phyloP scores from a whole-genome alignment of 2,113 vertebrate species.

The Osmerus mordax region DNA sequence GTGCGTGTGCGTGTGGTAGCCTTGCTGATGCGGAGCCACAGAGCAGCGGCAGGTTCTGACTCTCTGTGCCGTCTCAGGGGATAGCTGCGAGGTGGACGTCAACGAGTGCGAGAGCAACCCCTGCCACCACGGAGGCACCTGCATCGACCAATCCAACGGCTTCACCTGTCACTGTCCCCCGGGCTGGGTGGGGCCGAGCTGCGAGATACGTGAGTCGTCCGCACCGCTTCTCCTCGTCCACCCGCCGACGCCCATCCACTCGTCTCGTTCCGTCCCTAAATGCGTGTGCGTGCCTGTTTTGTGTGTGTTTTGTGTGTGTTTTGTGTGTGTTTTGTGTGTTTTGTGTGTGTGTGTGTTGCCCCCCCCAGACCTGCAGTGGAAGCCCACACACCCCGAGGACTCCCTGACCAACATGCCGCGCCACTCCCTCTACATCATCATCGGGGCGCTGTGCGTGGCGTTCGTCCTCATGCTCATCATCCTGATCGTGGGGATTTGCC shows the following conservation, averaged over 20 bases:
- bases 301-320: neutral
- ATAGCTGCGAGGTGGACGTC: constrained; percentile 87
- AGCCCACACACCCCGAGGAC: constrained; percentile 87
- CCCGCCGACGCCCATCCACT: constrained; percentile 3
- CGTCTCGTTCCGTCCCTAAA: neutral
- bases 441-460: constrained; percentile 92
- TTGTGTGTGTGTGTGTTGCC: constrained; percentile 19
- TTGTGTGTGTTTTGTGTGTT: neutral
- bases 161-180: constrained; percentile 91
- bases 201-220: constrained; percentile 92
- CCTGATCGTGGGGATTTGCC: constrained; percentile 96
- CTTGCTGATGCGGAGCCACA: too few relatives aligned
- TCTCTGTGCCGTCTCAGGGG: constrained; percentile 69
- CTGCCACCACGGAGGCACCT: constrained; percentile 90
- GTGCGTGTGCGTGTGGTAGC: neutral
- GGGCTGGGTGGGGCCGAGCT: constrained; percentile 94
- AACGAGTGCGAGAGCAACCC: constrained; percentile 94
- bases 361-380: constrained; percentile 88
- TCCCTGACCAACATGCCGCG: constrained; percentile 92
- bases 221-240: neutral
- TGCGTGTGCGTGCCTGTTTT: neutral
- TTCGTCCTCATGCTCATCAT: constrained; percentile 98
- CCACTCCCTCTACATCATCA: constrained; percentile 97
- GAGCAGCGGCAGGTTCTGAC: neutral
- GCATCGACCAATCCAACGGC: constrained; percentile 89